Base-by-base conservation (phyloP, 2,113 vertebrate genomes). In the Bungarus multicinctus region DNA sequence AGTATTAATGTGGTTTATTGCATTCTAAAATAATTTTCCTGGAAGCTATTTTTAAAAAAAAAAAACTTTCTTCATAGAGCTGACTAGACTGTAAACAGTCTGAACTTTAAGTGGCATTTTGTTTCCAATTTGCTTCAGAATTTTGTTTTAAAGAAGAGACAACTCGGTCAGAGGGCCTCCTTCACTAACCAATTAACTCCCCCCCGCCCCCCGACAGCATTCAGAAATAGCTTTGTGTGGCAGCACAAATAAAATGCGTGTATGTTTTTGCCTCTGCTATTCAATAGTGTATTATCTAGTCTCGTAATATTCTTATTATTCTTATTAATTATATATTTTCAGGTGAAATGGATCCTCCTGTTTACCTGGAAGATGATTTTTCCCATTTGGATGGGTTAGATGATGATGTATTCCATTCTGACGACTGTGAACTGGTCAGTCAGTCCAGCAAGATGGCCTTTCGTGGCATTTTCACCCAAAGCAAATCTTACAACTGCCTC, bases 351-450 rank as follows among this genome's bases (percentile, higher is more conserved):
- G 98, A 98, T 93, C 97, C 97, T 88, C 97, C 95, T 95, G 97
- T 93, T 93, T 98, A 98, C 96, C 96, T 98, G 94, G 98, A 98
- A 93, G 97, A 97, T 91, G 96, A 97, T 91, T 97, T 96, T 95
- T 96, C 96, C 94, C 96, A 95, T 93, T 93, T 97, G 94, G 97
- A 98, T 95, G 98, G 98, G 93, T 96, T 98, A 95, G 98, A 98
- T 91, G 98, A 98, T 95, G 98, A 98, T 90, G 98, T 98, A 92
- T 98, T 98, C 97, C 98, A 98, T 94, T 96, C 97, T 60, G 98
- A 98, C 96, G 97, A 98, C 52, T 98, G 97, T 96, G 98, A 97
- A 94, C 97, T 98, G 85, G 96, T 97, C 94, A 95, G 96, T 94
- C 98, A 98, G 95, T 96, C 98, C 27, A 95, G 97, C 95, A 97